Conservation (phyloP, 1,140 invertebrate genomes). For the Maconellicoccus hirsutus region DNA sequence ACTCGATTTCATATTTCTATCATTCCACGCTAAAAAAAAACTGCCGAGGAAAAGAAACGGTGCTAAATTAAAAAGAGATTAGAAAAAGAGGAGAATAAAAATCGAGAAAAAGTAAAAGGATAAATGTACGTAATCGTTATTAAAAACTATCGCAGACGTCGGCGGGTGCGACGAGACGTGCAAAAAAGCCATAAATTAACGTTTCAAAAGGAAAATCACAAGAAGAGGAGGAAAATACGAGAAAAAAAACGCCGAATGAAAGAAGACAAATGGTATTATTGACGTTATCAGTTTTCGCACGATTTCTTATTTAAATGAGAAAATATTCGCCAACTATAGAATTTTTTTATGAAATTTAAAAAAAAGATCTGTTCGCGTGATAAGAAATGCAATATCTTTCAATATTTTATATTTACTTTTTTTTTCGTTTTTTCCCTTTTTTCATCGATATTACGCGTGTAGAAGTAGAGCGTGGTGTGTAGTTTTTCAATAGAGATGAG, state of each 20-base stretch:
- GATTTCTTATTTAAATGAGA: conserved; percentile 5
- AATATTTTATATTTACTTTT: neutral
- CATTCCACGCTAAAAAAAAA: neutral
- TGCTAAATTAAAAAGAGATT: neutral
- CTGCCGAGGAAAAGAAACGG: neutral
- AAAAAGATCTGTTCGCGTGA: neutral
- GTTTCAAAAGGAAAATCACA: conserved; percentile 2
- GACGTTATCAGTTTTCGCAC: conserved; percentile 7
- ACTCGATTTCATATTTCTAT: no score
- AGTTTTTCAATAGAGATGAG: no score
- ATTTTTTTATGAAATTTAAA: neutral
- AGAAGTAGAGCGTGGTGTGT: no score
- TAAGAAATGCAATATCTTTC: neutral
- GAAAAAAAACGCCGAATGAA: neutral
- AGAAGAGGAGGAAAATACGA: neutral
- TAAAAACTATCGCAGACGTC: conserved; percentile 3
- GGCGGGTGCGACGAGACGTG: neutral
- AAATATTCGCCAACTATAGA: neutral
- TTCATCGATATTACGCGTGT: no score
- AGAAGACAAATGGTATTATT: conserved; percentile 9
- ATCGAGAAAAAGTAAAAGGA: neutral
- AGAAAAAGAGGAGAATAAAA: neutral
- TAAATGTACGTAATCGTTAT: neutral
- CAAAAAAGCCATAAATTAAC: neutral
- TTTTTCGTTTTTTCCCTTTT: no score